These are phyloP conservation scores for Thamnophis sirtalis DNA, from an alignment of 2,113 vertebrate species.

Conservation along the genomic window DNA sequence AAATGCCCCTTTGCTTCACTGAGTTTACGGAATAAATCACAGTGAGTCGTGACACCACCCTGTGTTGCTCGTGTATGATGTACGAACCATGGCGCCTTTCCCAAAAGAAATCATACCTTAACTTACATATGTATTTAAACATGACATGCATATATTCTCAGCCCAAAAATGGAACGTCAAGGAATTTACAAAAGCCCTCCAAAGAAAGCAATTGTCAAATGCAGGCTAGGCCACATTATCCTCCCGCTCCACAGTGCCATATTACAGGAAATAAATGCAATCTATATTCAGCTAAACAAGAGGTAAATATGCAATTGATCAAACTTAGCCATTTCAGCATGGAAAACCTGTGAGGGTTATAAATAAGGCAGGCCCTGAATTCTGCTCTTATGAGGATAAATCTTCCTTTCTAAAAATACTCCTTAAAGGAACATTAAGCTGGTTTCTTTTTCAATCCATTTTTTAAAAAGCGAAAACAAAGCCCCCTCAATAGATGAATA, in stretches of 20 bases:
- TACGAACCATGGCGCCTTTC: not conserved
- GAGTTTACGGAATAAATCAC: not conserved
- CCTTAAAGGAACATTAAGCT: not conserved
- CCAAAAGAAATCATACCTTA: not conserved
- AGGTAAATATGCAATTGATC: not conserved
- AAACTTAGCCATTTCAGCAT: not conserved
- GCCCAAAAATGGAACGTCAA: not conserved
- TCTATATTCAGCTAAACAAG: not conserved
- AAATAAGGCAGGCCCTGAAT: not conserved
- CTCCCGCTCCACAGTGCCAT: not conserved
- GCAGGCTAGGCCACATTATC: not conserved
- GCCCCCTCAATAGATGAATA: not conserved
- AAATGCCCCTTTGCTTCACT: not conserved
- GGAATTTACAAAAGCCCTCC: not conserved
- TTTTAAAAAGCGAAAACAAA: not conserved
- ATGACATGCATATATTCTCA: not conserved
- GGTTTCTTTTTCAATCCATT: not conserved
- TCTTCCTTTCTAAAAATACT: not conserved
- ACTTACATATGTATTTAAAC: not conserved
- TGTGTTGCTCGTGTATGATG: not conserved
- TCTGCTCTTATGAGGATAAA: not conserved
- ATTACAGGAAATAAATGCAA: not conserved
- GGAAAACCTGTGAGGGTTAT: not conserved
- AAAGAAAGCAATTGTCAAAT: not conserved
- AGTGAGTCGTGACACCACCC: not conserved